A percentile compares a stretch with the other conserved stretches of the same genome.
Conservation (phyloP, 2,113 vertebrate genomes). For the Climacteris rufus region DNA sequence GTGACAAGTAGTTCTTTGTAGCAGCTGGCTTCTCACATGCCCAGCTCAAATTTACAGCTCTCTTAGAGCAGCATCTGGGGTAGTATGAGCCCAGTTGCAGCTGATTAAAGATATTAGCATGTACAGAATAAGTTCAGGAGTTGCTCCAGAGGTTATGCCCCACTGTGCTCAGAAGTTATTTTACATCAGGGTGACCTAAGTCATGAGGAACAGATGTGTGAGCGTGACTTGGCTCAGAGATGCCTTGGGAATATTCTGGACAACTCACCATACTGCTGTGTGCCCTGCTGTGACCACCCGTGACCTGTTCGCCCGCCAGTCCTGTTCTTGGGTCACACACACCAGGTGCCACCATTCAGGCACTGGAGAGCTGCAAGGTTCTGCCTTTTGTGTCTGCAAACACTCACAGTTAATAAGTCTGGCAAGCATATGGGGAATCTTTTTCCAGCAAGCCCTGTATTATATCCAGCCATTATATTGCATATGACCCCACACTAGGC, state of each 20-base stretch:
- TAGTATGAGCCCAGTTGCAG: background rate
- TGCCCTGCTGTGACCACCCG: rapidly evolving
- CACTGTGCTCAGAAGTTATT: background rate
- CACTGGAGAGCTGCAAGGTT: background rate
- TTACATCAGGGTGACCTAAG: background rate
- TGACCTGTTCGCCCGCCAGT: background rate
- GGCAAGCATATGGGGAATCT: background rate
- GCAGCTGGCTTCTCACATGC: background rate
- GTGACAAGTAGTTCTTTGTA: background rate
- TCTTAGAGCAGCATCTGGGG: background rate
- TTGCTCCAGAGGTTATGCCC: background rate
- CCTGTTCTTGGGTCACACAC: background rate
- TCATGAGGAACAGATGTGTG: background rate
- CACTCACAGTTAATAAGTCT: background rate
- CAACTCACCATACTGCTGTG: background rate
- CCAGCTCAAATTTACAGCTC: background rate
- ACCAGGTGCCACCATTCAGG: background rate
- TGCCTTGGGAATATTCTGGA: background rate
- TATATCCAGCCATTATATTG: background rate
- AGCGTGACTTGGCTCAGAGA: background rate
- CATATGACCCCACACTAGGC: background rate
- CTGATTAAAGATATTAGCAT: background rate
- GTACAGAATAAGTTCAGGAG: background rate
- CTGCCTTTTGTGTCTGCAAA: background rate
- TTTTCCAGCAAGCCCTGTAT: background rate